phyloP scores from a whole-genome alignment of 2,797 vertebrate species.

The Sarcophilus harrisii region DNA sequence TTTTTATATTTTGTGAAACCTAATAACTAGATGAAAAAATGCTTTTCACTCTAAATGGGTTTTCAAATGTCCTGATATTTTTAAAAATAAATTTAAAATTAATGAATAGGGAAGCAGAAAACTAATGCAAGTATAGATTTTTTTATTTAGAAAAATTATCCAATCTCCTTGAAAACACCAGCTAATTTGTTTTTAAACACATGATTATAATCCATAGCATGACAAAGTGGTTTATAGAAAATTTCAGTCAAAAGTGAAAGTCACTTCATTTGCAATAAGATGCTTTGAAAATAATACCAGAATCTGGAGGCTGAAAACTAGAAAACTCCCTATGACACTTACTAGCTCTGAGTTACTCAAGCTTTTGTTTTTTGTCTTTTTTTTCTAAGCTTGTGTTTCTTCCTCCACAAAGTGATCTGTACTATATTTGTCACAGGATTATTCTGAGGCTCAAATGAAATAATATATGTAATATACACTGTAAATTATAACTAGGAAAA shows the following conservation, averaged over 20 bases:
- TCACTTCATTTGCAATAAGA: not conserved
- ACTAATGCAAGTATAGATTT: not conserved
- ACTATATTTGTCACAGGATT: too few species aligned
- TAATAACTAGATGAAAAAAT: not conserved
- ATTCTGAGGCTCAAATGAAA: not conserved
- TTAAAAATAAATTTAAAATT: not conserved
- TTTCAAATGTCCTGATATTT: not conserved
- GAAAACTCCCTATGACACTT: not conserved
- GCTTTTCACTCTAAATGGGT: not conserved
- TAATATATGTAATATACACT: too few species aligned
- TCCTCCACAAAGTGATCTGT: not conserved
- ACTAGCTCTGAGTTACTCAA: not conserved
- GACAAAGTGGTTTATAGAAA: not conserved
- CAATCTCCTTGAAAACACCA: too few species aligned
- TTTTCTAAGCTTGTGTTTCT: not conserved
- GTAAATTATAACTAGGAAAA: not conserved
- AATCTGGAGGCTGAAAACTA: not conserved
- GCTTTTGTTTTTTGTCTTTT: too few species aligned
- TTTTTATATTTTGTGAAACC: not conserved
- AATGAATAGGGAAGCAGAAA: not conserved
- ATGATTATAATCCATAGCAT: not conserved
- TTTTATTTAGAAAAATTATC: not conserved
- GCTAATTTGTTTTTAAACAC: not conserved
- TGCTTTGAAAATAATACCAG: not conserved
- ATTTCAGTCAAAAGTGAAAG: not conserved